Evolutionary conservation across 2,888 invertebrate species (phyloP).

Genomic region (Plagodis dolabraria): DNA sequence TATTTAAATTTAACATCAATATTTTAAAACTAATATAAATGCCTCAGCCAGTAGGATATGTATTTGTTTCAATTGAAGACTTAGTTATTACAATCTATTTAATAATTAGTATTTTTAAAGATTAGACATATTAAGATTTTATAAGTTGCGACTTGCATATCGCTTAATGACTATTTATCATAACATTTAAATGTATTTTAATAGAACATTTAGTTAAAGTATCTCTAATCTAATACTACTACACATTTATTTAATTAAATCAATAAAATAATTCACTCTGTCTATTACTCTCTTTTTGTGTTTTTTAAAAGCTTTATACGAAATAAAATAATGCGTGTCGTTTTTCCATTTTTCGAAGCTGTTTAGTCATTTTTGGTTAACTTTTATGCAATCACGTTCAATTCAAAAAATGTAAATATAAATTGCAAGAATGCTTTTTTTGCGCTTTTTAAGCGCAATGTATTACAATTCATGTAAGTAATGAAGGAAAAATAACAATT

Average conservation of each 20-base stretch:
- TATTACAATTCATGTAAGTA: too few relatives aligned
- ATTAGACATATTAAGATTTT: constrained; percentile 67
- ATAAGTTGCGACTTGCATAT: constrained; percentile 49
- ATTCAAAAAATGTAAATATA: neutral
- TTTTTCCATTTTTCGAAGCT: constrained; percentile 71
- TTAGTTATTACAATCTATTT: constrained; percentile 59
- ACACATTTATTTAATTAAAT: constrained; percentile 40
- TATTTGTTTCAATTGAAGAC: constrained; percentile 78
- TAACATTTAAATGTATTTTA: constrained; percentile 66
- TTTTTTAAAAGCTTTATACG: constrained; percentile 51
- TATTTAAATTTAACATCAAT: constrained; percentile 66
- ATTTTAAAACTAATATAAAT: constrained; percentile 72
- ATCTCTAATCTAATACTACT: constrained; percentile 49
- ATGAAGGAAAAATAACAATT: neutral
- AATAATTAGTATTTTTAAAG: constrained; percentile 59
- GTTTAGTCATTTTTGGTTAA: constrained; percentile 47
- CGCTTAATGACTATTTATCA: constrained; percentile 35
- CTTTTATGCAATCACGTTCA: constrained; percentile 49
- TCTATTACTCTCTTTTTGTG: constrained; percentile 41
- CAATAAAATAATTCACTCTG: constrained; percentile 28
- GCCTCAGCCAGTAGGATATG: constrained; percentile 84
- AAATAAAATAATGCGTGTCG: constrained; percentile 67
- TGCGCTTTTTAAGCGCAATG: too few relatives aligned
- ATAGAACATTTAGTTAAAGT: constrained; percentile 48
- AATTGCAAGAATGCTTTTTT: too few relatives aligned